phyloP scores from a whole-genome alignment of 2,888 invertebrate genomes.

The Trisateles emortualis region DNA sequence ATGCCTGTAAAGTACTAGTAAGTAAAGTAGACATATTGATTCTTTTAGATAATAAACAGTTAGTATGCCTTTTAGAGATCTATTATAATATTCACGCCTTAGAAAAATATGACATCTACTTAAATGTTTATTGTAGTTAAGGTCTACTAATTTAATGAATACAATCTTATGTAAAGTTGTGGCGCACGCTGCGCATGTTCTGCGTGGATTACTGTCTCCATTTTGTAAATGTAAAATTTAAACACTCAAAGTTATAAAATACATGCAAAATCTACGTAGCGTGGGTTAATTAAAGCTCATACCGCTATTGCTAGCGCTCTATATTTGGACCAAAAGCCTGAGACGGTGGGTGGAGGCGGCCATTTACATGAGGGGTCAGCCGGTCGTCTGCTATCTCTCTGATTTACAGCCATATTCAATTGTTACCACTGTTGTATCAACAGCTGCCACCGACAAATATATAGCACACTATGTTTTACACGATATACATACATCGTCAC shows the following conservation, averaged over 20 bases:
- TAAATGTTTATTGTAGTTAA: too few species aligned
- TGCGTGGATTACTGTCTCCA: too few species aligned
- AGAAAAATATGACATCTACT: too few species aligned
- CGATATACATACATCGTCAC: conserved; percentile 29
- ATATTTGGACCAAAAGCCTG: conserved; percentile 57
- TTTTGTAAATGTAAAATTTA: too few species aligned
- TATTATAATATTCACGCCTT: too few species aligned
- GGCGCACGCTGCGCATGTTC: too few species aligned
- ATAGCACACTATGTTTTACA: conserved; percentile 52
- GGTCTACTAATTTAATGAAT: too few species aligned
- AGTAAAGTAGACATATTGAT: too few species aligned
- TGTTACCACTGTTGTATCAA: conserved; percentile 80
- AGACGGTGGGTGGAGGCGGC: conserved; percentile 66
- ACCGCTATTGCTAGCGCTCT: conserved; percentile 46
- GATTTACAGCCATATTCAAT: conserved; percentile 84
- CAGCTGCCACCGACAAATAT: conserved; percentile 77
- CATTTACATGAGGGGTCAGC: conserved; percentile 81
- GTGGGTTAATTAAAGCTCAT: conserved; percentile 9
- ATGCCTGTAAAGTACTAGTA: too few species aligned
- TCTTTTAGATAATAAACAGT: too few species aligned
- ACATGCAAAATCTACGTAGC: neutral
- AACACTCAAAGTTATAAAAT: neutral
- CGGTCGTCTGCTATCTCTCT: conserved; percentile 70
- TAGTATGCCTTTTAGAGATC: too few species aligned
- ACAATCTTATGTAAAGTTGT: too few species aligned